Evolutionary conservation across 2,888 invertebrate species (phyloP).

Genomic region (Nezara viridula): DNA sequence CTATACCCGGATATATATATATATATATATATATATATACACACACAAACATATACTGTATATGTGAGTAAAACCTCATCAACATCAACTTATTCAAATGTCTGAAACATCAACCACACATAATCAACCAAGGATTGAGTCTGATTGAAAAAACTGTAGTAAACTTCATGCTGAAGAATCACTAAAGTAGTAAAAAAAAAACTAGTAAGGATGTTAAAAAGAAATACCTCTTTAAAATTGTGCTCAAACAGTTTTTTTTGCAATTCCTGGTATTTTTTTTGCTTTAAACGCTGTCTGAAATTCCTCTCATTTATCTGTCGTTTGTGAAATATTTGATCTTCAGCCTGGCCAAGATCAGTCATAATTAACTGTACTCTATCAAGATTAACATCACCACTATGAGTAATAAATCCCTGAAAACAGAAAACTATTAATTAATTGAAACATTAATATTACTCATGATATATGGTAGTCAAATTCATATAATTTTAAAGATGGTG

Average conservation of each 20-base stretch:
- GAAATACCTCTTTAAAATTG: neutral
- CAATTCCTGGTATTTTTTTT: conserved; percentile 74
- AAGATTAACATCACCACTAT: conserved; percentile 93
- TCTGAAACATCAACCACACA: no score
- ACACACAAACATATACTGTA: no score
- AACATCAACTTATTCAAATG: no score
- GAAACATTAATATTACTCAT: conserved; percentile 58
- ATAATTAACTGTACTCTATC: conserved; percentile 95
- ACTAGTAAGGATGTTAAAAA: neutral
- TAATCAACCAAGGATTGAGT: no score
- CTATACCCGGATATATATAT: no score
- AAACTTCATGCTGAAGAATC: no score
- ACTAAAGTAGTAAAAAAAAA: neutral
- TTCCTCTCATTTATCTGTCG: conserved; percentile 88
- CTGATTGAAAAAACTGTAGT: no score
- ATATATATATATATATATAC: no score
- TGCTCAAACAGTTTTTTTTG: conserved; percentile 43
- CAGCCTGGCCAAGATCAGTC: conserved; percentile 91
- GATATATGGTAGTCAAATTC: conserved; percentile 54
- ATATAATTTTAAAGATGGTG: neutral
- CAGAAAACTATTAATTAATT: neutral
- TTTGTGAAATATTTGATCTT: conserved; percentile 97
- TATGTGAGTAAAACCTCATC: no score
- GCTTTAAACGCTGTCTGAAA: conserved; percentile 84
- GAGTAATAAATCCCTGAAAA: conserved; percentile 85